These are phyloP conservation scores for Ceyx erithaca DNA, from an alignment of 2,797 vertebrate genomes.

Conservation along the genomic window DNA sequence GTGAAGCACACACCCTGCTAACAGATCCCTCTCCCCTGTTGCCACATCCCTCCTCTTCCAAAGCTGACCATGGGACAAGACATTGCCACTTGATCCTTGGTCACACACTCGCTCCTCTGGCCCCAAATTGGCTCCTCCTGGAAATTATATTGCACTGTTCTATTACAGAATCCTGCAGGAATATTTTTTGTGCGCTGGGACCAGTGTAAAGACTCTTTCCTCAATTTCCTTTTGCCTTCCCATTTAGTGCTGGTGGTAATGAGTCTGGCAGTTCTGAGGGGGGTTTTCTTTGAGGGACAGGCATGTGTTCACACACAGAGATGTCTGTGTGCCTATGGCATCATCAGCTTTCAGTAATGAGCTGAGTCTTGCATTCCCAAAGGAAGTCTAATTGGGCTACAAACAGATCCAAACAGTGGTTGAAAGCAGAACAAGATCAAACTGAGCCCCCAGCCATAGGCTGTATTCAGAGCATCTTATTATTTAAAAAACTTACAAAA, in stretches of 20 bases:
- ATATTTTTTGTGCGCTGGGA: too few species aligned
- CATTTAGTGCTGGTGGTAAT: too few species aligned
- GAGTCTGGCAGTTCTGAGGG: not conserved
- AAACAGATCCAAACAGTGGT: fast-evolving
- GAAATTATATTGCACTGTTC: not conserved
- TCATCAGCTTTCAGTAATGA: not conserved
- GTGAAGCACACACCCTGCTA: not conserved
- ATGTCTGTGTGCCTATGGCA: fast-evolving
- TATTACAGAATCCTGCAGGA: not conserved
- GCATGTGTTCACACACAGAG: fast-evolving
- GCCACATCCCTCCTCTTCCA: not conserved
- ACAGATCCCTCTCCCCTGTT: not conserved
- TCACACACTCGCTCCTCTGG: not conserved
- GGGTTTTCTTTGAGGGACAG: not conserved
- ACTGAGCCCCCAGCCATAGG: not conserved
- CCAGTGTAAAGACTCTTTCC: not conserved
- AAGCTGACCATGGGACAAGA: not conserved
- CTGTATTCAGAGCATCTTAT: constrained; percentile 11
- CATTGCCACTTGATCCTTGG: not conserved
- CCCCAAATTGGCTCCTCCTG: not conserved
- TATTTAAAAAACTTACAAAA: constrained; percentile 28
- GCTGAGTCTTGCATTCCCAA: not conserved
- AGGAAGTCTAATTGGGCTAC: not conserved
- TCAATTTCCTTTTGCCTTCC: not conserved
- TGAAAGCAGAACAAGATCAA: not conserved